These are phyloP conservation scores for Trichomycterus rosablanca DNA, from an alignment of 2,113 vertebrate species.

Conservation along the genomic window DNA sequence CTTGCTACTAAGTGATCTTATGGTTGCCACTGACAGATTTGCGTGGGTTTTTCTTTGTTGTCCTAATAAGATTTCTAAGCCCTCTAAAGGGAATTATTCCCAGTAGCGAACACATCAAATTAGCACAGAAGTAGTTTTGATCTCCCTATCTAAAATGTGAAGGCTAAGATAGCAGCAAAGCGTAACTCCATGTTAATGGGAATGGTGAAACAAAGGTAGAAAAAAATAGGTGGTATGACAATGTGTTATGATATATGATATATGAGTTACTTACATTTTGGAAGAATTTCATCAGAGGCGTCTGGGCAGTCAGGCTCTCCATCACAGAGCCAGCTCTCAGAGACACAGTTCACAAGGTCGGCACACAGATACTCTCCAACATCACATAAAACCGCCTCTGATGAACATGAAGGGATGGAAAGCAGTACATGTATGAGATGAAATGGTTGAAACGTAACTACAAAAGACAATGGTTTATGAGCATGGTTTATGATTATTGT, in stretches of 20 bases:
- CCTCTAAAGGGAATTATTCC: too few relatives aligned
- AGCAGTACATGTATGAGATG: conserved; percentile 59
- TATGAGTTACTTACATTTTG: conserved; percentile 77
- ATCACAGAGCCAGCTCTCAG: conserved; percentile 89
- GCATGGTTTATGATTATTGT: background rate
- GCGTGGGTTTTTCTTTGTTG: too few relatives aligned
- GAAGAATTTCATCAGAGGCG: conserved; percentile 81
- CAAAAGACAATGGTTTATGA: conserved; percentile 1
- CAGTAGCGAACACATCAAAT: too few relatives aligned
- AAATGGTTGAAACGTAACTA: conserved; percentile 28
- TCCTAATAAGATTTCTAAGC: too few relatives aligned
- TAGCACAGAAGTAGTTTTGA: too few relatives aligned
- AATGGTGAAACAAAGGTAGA: too few relatives aligned
- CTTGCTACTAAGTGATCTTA: too few relatives aligned
- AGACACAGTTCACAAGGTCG: conserved; percentile 77
- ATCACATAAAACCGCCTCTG: conserved; percentile 82
- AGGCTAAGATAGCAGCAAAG: too few relatives aligned
- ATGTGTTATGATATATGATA: conserved; percentile 50
- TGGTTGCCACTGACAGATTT: too few relatives aligned
- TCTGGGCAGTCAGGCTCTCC: conserved; percentile 89
- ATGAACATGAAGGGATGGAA: conserved; percentile 55
- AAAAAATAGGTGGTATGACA: too few relatives aligned
- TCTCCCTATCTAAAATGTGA: too few relatives aligned
- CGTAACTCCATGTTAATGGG: too few relatives aligned
- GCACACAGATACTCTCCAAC: conserved; percentile 87